Evolutionary conservation across 2,797 vertebrate species (phyloP).

Genomic region (Enteromius trimaculatus): DNA sequence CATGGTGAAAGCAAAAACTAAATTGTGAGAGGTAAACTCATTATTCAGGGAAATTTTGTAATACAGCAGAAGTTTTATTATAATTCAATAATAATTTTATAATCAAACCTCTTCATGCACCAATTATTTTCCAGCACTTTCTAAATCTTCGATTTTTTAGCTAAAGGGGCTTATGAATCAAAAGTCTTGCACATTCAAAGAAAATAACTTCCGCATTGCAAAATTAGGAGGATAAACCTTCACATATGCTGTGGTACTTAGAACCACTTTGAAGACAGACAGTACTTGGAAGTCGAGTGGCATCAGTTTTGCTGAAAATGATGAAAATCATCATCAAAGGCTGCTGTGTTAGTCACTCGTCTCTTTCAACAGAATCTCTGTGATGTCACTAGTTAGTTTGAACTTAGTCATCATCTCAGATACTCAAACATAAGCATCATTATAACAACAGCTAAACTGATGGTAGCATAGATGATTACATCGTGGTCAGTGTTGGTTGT

Average conservation of each 20-base stretch:
- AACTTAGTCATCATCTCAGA: not conserved
- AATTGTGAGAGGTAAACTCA: too few relatives aligned
- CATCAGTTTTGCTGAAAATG: not conserved
- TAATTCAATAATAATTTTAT: not conserved
- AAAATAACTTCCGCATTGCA: not conserved
- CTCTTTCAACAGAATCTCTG: conserved; percentile 16
- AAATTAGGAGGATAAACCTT: not conserved
- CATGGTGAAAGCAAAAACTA: too few relatives aligned
- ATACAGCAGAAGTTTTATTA: not conserved
- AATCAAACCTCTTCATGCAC: not conserved
- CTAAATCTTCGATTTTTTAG: not conserved
- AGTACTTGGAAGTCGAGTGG: not conserved
- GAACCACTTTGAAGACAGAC: not conserved
- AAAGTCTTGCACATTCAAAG: not conserved
- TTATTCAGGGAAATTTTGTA: too few relatives aligned
- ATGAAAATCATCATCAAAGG: conserved; percentile 29
- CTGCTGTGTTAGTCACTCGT: conserved; percentile 18
- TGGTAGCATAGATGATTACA: not conserved
- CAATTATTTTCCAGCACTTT: not conserved
- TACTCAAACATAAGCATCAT: conserved; percentile 14
- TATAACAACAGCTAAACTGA: not conserved
- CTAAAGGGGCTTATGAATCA: not conserved
- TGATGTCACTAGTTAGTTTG: conserved; percentile 5
- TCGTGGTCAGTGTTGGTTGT: not conserved
- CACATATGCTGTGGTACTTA: not conserved